Base-by-base conservation (phyloP, 2,797 vertebrate genomes). In the Apodemus agrarius region DNA sequence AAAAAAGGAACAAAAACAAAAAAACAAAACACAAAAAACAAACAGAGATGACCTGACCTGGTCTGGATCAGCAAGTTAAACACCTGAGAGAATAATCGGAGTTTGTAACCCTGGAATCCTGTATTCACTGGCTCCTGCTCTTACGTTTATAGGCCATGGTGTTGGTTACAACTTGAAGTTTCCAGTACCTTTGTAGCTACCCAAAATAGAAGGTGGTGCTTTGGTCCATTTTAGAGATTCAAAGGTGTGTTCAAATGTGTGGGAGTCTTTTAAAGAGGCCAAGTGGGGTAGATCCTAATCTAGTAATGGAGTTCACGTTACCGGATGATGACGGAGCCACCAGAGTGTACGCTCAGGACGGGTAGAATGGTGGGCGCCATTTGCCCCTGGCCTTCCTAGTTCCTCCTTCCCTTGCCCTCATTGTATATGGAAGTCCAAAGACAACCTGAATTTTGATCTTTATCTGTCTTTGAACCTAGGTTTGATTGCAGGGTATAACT, bases 141-240 rank as follows among this genome's bases (percentile, higher is more conserved):
- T 81, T 79, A 8, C 34, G n/a, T 95, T 96, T 96, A 76, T 79
- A 89, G 94, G 82, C 46, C 63, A 0, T 19, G 89, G 92, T 91
- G 40, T 96, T 91, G 59, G 37, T 97, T 97, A 69, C 94, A 22
- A 65, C 92, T 59, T 78, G 72, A 96, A 97, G 96, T 96, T 97
- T 96, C 97, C 86, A 97, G 69, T 67, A 93, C 93, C 75, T 96
- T 86, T 92, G 89, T 76, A 19, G 54, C 93, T 59, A 82, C 92
- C 86, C 63, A 63, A 91, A 96, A 97, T 95, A 97, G 96, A 96
- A 65, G 1, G 43, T 16, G 69, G 72, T 86, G 26, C 91, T 76
- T 24, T 54, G 69, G 79, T 94, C 67, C 92, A 93, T 13, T 91
- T 0, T 86, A 67, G 86, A 91, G 80, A 90, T 94, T 94, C 94